Evolutionary conservation across 1,140 invertebrate genomes (phyloP).

Genomic region (Drosophila ohnishii): DNA sequence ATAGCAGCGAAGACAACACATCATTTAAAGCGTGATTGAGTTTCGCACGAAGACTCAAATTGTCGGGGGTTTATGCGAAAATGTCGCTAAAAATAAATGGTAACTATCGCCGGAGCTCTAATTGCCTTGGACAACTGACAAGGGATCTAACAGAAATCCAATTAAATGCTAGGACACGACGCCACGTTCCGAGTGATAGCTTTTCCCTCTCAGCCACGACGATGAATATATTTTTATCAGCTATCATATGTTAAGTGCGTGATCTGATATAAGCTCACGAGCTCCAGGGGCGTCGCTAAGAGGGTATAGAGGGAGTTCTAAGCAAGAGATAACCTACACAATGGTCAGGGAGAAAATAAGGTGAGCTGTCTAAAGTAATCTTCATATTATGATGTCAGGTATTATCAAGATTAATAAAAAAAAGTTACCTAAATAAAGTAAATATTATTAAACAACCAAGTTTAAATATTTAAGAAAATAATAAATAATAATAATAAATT

Average conservation of each 20-base stretch:
- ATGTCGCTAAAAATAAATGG: slow-evolving; percentile 55
- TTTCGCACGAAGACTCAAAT: slow-evolving; percentile 39
- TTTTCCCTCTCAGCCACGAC: slow-evolving; percentile 4
- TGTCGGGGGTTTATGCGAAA: slow-evolving; percentile 25
- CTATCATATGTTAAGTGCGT: slow-evolving; percentile 40
- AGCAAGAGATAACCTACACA: not conserved
- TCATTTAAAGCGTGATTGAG: slow-evolving; percentile 57
- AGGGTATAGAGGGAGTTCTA: not conserved
- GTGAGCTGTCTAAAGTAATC: not conserved
- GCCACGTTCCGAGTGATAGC: slow-evolving; percentile 7
- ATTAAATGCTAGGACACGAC: slow-evolving; percentile 51
- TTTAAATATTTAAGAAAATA: not conserved
- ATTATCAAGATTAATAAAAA: not conserved
- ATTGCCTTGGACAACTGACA: slow-evolving; percentile 40
- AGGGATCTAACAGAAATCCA: slow-evolving; percentile 40
- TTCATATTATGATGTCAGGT: not conserved
- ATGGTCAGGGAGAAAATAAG: not conserved
- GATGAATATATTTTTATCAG: slow-evolving; percentile 30
- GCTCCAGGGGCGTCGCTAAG: not conserved
- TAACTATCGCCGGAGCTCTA: slow-evolving; percentile 42
- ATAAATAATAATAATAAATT: not conserved
- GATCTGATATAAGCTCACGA: slow-evolving; percentile 35
- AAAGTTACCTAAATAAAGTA: not conserved
- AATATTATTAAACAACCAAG: not conserved
- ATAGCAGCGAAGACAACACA: slow-evolving; percentile 23